Evolutionary conservation across 1,140 invertebrate genomes (phyloP).

Genomic region (Proctacanthus coquilletti): DNA sequence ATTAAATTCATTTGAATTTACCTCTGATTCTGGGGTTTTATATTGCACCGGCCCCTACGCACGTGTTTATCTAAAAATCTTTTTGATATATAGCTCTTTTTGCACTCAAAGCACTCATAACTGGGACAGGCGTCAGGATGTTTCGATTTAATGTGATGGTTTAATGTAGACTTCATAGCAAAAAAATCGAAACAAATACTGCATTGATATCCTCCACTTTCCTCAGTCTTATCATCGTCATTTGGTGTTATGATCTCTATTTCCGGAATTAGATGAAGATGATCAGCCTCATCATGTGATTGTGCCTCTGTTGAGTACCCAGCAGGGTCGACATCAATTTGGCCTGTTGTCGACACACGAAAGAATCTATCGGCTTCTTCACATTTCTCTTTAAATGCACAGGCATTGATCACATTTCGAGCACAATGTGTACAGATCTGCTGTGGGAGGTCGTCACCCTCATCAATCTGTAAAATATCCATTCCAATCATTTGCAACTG

Average conservation of each 20-base stretch:
- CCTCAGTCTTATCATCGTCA: slow-evolving; percentile 11
- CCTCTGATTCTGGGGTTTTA: too few species aligned
- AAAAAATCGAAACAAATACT: slow-evolving; percentile 24
- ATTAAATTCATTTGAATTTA: too few species aligned
- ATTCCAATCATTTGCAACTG: slow-evolving; percentile 10
- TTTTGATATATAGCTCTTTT: slow-evolving; percentile 27
- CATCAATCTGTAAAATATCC: slow-evolving; percentile 15
- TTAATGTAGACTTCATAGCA: slow-evolving; percentile 26
- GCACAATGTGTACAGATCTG: slow-evolving; percentile 25
- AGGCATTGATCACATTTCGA: slow-evolving; percentile 23
- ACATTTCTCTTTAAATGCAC: slow-evolving; percentile 25
- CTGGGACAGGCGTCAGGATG: slow-evolving; percentile 22
- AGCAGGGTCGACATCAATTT: too few species aligned
- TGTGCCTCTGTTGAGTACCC: slow-evolving; percentile 7
- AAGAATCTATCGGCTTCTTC: slow-evolving; percentile 27
- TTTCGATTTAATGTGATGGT: slow-evolving; percentile 26
- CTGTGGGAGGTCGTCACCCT: slow-evolving; percentile 24
- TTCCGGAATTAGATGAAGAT: slow-evolving; percentile 23
- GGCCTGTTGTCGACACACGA: slow-evolving; percentile 11
- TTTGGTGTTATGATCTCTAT: slow-evolving; percentile 24
- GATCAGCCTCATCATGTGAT: slow-evolving; percentile 18
- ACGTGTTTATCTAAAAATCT: slow-evolving; percentile 27
- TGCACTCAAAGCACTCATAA: slow-evolving; percentile 27
- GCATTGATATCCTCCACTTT: slow-evolving; percentile 19
- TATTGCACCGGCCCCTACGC: too few species aligned